Evolutionary conservation across 2,113 vertebrate genomes (phyloP).

Genomic region (Microcebus jonahi): DNA sequence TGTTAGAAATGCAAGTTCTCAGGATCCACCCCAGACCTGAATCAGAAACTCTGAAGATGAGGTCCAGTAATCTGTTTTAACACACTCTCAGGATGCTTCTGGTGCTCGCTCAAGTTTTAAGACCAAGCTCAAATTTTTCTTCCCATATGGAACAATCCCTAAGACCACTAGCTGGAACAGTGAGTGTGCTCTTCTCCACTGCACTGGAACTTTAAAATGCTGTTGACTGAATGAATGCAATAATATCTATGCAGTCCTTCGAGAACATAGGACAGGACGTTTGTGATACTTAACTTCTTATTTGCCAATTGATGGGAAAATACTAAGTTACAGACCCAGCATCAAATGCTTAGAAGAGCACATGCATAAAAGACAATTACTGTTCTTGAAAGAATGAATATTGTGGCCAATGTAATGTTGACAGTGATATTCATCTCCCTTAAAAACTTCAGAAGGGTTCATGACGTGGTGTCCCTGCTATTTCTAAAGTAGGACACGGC

Average conservation of each 20-base stretch:
- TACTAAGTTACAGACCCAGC: not conserved
- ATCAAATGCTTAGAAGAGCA: not conserved
- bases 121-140: not conserved
- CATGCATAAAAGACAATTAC: not conserved
- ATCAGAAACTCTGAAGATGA: not conserved
- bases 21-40: not conserved
- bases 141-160: not conserved
- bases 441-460: not conserved
- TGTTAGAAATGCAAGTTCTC: not conserved
- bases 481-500: slow-evolving; percentile 8
- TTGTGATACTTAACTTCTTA: slow-evolving; percentile 40
- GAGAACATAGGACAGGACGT: not conserved
- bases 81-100: not conserved
- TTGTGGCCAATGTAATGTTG: not conserved
- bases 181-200: not conserved
- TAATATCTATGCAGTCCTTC: slow-evolving; percentile 1
- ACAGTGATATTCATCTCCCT: not conserved
- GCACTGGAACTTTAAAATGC: not conserved
- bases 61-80: not conserved
- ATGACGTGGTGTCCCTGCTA: not conserved
- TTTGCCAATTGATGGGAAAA: slow-evolving; percentile 37
- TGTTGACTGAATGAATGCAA: not conserved
- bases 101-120: not conserved
- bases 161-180: not conserved
- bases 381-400: not conserved